A percentile compares a stretch with the other conserved stretches of the same genome.
Evolutionary conservation across 2,113 vertebrate species (phyloP).

Genomic region (Hucho hucho): DNA sequence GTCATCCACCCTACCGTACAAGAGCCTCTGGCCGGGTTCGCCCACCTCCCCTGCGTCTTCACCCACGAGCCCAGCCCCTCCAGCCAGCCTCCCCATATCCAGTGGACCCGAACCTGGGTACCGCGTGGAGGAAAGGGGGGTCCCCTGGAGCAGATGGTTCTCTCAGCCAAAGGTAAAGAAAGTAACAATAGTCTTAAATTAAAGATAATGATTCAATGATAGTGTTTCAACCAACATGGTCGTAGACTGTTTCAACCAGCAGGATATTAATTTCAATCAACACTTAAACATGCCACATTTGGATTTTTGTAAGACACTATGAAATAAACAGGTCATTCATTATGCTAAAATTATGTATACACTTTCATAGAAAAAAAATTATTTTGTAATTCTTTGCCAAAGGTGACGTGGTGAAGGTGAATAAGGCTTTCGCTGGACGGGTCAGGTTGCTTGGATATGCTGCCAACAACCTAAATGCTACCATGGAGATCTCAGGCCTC

Average conservation of each 20-base stretch:
- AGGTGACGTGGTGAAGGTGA: constrained; percentile 86
- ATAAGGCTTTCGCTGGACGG: constrained; percentile 83
- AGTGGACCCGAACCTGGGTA: constrained; percentile 83
- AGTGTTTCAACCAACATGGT: too few relatives aligned
- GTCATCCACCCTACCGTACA: constrained; percentile 69
- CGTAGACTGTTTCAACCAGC: too few relatives aligned
- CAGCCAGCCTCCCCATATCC: constrained; percentile 70
- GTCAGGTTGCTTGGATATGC: constrained; percentile 80
- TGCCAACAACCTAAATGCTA: constrained; percentile 79
- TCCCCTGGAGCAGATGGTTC: constrained; percentile 75
- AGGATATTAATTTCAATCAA: too few relatives aligned
- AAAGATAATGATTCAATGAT: too few relatives aligned
- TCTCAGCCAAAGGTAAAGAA: constrained; percentile 81
- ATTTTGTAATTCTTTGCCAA: constrained; percentile 72
- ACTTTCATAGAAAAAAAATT: not conserved
- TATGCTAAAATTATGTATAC: not conserved
- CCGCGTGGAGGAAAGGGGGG: constrained; percentile 53
- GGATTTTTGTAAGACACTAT: not conserved
- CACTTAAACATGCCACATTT: not conserved
- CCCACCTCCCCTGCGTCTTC: constrained; percentile 86
- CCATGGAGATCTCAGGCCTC: constrained; percentile 78
- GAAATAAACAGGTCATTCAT: not conserved
- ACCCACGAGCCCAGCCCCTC: constrained; percentile 61
- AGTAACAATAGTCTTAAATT: not conserved
- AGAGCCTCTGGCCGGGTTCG: constrained; percentile 78